Percentiles rank a stretch among this genome's conserved stretches.
Conservation (phyloP, 2,113 vertebrate genomes). For the Romanogobio albipinnatus region DNA sequence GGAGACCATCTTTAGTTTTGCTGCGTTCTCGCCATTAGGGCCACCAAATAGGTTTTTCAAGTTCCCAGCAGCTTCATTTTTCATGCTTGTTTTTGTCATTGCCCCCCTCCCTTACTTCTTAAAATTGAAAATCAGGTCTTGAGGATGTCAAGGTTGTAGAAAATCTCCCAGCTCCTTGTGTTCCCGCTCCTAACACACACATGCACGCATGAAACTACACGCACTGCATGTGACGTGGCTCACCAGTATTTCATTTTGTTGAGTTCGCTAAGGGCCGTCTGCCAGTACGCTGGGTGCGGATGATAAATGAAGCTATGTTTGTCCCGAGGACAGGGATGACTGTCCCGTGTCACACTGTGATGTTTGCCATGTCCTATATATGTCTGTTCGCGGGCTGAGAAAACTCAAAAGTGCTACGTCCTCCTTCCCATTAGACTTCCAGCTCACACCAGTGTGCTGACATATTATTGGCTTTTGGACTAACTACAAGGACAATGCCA, state of each 20-base stretch:
- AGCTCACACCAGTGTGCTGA: constrained; percentile 40
- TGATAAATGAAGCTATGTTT: constrained; percentile 44
- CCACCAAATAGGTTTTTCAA: background rate
- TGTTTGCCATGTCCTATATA: constrained; percentile 43
- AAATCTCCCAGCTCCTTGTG: background rate
- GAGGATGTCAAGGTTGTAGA: constrained; percentile 3
- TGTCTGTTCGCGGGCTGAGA: constrained; percentile 9
- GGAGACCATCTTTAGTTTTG: background rate
- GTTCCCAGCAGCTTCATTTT: background rate
- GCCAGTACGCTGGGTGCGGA: background rate
- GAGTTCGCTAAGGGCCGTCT: constrained; percentile 29
- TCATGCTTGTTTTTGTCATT: background rate
- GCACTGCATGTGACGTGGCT: background rate
- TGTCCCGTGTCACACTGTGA: constrained; percentile 25
- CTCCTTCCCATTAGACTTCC: constrained; percentile 39
- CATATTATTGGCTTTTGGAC: constrained; percentile 53
- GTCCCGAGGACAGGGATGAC: constrained; percentile 34
- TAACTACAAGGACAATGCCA: constrained; percentile 54
- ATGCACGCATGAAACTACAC: background rate
- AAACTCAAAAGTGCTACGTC: background rate
- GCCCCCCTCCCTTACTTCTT: background rate
- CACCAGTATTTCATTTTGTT: constrained; percentile 11
- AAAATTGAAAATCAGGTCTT: background rate
- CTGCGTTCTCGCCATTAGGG: background rate
- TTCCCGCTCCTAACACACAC: background rate